Percentiles rank a stretch among this genome's conserved stretches.
These are phyloP conservation scores for Limonius californicus DNA, from an alignment of 1,140 invertebrate species.

Conservation along the genomic window DNA sequence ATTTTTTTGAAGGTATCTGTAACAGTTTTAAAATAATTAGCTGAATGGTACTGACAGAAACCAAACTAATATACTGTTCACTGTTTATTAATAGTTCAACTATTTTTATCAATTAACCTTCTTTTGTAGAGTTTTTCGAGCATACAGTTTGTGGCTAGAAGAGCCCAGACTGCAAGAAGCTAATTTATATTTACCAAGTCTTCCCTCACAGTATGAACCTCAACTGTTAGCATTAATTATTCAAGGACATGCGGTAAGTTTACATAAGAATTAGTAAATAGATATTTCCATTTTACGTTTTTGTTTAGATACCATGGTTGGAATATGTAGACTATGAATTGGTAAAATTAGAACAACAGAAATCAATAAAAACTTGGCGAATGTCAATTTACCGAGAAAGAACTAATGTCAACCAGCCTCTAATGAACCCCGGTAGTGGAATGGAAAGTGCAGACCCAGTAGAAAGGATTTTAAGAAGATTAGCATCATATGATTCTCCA, in stretches of 20 bases:
- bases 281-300: too few relatives aligned
- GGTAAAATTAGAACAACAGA: slow-evolving; percentile 52
- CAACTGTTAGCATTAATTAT: slow-evolving; percentile 51
- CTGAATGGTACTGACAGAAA: too few relatives aligned
- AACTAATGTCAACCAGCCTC: slow-evolving; percentile 42
- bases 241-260: slow-evolving; percentile 42
- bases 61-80: not conserved
- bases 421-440: slow-evolving; percentile 34
- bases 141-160: slow-evolving; percentile 72
- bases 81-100: not conserved
- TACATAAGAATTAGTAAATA: too few relatives aligned
- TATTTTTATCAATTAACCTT: not conserved
- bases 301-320: slow-evolving; percentile 59
- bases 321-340: slow-evolving; percentile 62
- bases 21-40: too few relatives aligned
- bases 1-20: too few relatives aligned
- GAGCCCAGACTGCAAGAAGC: slow-evolving; percentile 69
- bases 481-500: slow-evolving; percentile 61
- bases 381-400: slow-evolving; percentile 43
- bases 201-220: slow-evolving; percentile 69
- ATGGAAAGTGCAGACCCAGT: slow-evolving; percentile 47
- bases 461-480: slow-evolving; percentile 54
- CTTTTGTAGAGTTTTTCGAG: slow-evolving; percentile 56
- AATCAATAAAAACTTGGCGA: slow-evolving; percentile 43
- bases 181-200: slow-evolving; percentile 63